Evolutionary conservation across 2,797 vertebrate genomes (phyloP).

Genomic region (Syngnathus acus): DNA sequence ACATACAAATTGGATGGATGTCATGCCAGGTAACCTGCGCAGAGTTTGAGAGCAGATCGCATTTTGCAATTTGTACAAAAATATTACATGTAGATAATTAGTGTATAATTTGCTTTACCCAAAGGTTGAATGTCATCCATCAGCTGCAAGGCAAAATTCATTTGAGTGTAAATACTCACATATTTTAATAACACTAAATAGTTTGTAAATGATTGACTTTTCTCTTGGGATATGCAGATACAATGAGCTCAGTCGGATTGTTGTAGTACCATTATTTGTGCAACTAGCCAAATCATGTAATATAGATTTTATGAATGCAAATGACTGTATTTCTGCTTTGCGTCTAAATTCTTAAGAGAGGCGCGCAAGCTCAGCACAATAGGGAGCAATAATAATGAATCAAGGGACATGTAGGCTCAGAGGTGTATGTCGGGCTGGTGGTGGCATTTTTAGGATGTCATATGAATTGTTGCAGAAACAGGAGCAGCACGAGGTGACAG

Average conservation of each 20-base stretch:
- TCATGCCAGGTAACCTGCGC: too few relatives aligned
- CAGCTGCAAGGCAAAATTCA: not conserved
- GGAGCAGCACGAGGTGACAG: not conserved
- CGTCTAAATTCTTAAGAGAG: not conserved
- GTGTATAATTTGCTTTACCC: not conserved
- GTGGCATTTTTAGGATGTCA: conserved; percentile 3
- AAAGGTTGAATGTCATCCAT: not conserved
- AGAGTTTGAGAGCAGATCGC: not conserved
- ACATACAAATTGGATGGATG: too few relatives aligned
- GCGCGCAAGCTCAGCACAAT: conserved; percentile 3
- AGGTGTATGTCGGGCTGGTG: conserved; percentile 3
- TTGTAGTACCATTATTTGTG: not conserved
- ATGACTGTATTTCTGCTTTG: not conserved
- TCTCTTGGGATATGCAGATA: not conserved
- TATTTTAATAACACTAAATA: not conserved
- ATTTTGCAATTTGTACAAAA: not conserved
- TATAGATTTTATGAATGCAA: not conserved
- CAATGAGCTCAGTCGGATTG: not conserved
- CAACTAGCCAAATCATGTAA: not conserved
- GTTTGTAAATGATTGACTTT: not conserved
- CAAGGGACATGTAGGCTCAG: conserved; percentile 2
- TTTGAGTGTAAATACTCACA: too few relatives aligned
- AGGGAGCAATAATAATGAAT: conserved; percentile 7
- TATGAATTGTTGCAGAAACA: not conserved
- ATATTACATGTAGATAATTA: not conserved